Conservation (phyloP, 2,113 vertebrate genomes). For the Alligator mississippiensis region DNA sequence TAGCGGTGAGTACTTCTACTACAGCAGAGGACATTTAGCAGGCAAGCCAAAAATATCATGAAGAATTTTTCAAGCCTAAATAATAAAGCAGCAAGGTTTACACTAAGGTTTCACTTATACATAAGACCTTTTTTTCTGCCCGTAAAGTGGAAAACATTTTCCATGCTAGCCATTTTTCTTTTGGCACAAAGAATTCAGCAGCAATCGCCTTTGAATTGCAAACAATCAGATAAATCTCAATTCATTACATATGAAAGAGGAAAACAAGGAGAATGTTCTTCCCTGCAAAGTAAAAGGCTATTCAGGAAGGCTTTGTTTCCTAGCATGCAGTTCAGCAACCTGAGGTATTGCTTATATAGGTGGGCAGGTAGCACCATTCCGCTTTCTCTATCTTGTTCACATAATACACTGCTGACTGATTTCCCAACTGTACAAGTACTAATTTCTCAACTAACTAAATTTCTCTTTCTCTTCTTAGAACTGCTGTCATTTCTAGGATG, state of each 20-base stretch:
- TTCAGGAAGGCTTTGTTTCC: conserved; percentile 46
- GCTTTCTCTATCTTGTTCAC: background rate
- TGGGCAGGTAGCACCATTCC: background rate
- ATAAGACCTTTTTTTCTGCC: conserved; percentile 65
- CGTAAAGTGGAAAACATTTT: conserved; percentile 65
- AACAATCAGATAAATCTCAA: conserved; percentile 54
- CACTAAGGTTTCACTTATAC: conserved; percentile 52
- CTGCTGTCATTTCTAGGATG: background rate
- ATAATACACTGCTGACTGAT: background rate
- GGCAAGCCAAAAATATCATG: conserved; percentile 16
- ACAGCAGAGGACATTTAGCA: background rate
- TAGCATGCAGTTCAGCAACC: background rate
- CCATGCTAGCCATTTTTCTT: conserved; percentile 62
- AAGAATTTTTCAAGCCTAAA: conserved; percentile 46
- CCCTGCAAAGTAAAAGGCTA: conserved; percentile 51
- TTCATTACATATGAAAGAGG: conserved; percentile 69
- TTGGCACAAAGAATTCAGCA: conserved; percentile 4
- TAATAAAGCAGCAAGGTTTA: conserved; percentile 39
- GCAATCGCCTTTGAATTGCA: conserved; percentile 68
- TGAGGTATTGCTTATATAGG: background rate
- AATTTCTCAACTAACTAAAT: background rate
- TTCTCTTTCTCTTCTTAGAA: background rate
- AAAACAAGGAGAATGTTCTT: conserved; percentile 58
- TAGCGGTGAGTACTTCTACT: conserved; percentile 1
- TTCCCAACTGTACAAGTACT: background rate